Conservation (phyloP, 2,888 invertebrate genomes). For the Belgica antarctica region DNA sequence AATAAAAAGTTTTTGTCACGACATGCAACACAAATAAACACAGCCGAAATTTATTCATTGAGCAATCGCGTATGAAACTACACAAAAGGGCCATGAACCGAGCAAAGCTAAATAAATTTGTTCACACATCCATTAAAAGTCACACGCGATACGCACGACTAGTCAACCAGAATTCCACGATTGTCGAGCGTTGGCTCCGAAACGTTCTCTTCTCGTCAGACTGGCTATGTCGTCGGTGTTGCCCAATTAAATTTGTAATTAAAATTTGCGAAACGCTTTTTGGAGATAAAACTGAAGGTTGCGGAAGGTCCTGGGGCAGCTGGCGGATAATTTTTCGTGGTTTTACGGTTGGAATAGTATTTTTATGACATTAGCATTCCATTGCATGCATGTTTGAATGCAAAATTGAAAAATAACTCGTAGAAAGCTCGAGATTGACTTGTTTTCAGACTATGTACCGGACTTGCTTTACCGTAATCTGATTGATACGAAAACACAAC, state of each 20-base stretch:
- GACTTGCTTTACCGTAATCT: no score
- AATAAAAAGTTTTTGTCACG: background rate
- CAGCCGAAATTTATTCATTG: conserved; percentile 16
- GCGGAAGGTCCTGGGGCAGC: no score
- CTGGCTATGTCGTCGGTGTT: background rate
- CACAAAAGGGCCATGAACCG: background rate
- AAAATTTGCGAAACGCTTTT: background rate
- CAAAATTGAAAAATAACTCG: no score
- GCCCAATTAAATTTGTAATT: background rate
- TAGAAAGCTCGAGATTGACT: no score
- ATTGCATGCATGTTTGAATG: no score
- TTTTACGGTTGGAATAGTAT: no score
- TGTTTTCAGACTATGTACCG: no score
- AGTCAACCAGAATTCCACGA: conserved; percentile 45
- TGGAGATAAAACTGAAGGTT: no score
- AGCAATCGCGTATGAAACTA: conserved; percentile 8
- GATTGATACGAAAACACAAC: no score
- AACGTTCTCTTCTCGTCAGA: background rate
- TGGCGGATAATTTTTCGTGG: no score
- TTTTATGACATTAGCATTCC: no score
- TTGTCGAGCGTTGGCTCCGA: conserved; percentile 31
- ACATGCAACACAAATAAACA: background rate
- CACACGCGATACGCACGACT: conserved; percentile 44
- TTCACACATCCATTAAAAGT: conserved; percentile 37
- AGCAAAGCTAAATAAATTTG: conserved; percentile 28